Evolutionary conservation across 2,888 invertebrate species (phyloP).

Genomic region (Corythucha ciliata): DNA sequence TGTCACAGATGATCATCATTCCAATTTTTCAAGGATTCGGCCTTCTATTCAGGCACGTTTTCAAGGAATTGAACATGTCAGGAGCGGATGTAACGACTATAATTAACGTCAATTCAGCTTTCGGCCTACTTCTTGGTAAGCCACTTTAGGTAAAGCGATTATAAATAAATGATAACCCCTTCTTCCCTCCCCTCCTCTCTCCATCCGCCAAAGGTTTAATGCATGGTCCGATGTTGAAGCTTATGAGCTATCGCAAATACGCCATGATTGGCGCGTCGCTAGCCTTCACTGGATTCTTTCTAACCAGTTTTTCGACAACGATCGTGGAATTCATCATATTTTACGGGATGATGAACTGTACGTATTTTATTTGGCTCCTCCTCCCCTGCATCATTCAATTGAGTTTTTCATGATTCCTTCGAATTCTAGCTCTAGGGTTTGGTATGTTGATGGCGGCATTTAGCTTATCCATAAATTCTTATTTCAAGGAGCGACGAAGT

Average conservation of each 20-base stretch:
- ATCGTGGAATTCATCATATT: conserved; percentile 53
- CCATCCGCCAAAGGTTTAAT: conserved; percentile 47
- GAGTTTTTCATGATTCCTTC: not conserved
- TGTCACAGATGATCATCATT: conserved; percentile 53
- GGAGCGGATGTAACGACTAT: conserved; percentile 54
- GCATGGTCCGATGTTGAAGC: conserved; percentile 53
- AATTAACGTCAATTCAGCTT: conserved; percentile 56
- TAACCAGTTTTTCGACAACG: conserved; percentile 49
- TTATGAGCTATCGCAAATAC: conserved; percentile 56
- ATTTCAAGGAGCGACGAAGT: conserved; percentile 52
- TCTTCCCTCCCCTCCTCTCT: not conserved
- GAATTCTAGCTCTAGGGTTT: conserved; percentile 52
- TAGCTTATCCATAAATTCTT: conserved; percentile 55
- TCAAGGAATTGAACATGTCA: conserved; percentile 48
- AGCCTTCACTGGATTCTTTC: conserved; percentile 49
- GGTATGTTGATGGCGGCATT: conserved; percentile 53
- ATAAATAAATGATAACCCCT: not conserved
- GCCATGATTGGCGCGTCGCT: conserved; percentile 50
- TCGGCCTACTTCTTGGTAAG: conserved; percentile 47
- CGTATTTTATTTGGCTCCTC: conserved; percentile 40
- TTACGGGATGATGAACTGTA: conserved; percentile 61
- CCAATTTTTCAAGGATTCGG: conserved; percentile 57
- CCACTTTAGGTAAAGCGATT: conserved; percentile 3
- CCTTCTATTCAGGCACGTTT: conserved; percentile 56
- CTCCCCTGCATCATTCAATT: not conserved